Evolutionary conservation across 2,797 vertebrate species (phyloP).

Genomic region (Pangasius mekongensis): DNA sequence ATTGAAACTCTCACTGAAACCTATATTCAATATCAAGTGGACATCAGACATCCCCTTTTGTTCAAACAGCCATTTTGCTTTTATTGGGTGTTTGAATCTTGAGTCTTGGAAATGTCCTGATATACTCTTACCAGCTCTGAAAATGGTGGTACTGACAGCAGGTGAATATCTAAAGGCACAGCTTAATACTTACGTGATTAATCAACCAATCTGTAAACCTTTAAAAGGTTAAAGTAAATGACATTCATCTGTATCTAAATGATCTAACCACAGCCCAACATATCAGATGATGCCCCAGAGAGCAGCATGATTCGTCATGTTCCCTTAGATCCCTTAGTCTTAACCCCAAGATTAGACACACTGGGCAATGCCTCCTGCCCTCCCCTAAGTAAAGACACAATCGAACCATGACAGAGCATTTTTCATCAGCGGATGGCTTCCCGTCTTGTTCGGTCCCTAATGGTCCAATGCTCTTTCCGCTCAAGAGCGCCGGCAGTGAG

Average conservation of each 20-base stretch:
- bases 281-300: constrained; percentile 32
- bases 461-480: constrained; percentile 24
- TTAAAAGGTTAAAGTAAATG: constrained; percentile 10
- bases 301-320: constrained; percentile 29
- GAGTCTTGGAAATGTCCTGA: not conserved
- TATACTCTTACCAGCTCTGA: not conserved
- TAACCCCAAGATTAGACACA: constrained; percentile 37
- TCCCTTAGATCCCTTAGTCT: constrained; percentile 32
- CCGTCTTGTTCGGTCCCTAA: not conserved
- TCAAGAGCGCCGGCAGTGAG: not conserved
- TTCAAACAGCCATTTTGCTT: not conserved
- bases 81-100: not conserved
- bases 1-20: not conserved
- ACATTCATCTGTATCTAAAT: not conserved
- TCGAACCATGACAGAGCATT: constrained; percentile 50
- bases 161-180: not conserved
- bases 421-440: constrained; percentile 36
- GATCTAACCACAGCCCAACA: not conserved
- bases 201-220: not conserved
- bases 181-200: not conserved
- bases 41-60: not conserved
- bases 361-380: constrained; percentile 3
- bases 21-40: not conserved
- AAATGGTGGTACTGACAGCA: not conserved
- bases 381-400: constrained; percentile 38